Percentiles rank a stretch among this genome's conserved stretches.
phyloP scores from a whole-genome alignment of 2,113 vertebrate species.

The Prunella fulvescens region DNA sequence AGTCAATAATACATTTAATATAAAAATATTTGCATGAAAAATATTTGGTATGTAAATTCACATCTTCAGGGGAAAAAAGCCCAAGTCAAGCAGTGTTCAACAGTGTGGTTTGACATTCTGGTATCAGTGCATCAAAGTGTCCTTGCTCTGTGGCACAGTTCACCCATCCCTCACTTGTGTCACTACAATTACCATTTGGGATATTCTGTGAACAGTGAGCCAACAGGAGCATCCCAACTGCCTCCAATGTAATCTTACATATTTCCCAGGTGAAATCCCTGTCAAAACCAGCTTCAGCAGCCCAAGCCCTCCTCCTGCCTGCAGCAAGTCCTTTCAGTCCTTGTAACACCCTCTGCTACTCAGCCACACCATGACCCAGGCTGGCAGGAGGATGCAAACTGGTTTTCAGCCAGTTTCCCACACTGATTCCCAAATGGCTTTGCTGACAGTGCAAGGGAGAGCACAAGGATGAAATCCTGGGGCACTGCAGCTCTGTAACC shows the following conservation, averaged over 20 bases:
- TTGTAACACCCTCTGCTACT: neutral
- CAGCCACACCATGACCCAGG: neutral
- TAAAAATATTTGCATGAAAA: conserved; percentile 15
- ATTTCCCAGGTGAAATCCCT: neutral
- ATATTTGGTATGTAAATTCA: neutral
- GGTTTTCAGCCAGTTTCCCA: conserved; percentile 20
- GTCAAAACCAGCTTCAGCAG: neutral
- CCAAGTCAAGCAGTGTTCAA: neutral
- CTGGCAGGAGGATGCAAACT: neutral
- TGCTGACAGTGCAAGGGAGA: neutral
- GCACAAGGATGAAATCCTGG: neutral
- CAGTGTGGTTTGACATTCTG: accelerated
- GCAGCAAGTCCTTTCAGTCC: neutral
- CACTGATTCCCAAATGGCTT: neutral
- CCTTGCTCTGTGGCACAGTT: neutral
- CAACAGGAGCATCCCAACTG: accelerated
- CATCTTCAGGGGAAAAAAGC: neutral
- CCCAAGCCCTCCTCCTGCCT: neutral
- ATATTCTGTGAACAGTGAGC: neutral
- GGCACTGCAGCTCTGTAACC: neutral
- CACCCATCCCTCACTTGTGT: neutral
- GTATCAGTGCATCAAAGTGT: neutral
- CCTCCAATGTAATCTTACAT: accelerated
- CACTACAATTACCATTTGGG: neutral
- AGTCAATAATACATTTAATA: neutral